phyloP scores from a whole-genome alignment of 2,888 invertebrate species.

The Baccha elongata region DNA sequence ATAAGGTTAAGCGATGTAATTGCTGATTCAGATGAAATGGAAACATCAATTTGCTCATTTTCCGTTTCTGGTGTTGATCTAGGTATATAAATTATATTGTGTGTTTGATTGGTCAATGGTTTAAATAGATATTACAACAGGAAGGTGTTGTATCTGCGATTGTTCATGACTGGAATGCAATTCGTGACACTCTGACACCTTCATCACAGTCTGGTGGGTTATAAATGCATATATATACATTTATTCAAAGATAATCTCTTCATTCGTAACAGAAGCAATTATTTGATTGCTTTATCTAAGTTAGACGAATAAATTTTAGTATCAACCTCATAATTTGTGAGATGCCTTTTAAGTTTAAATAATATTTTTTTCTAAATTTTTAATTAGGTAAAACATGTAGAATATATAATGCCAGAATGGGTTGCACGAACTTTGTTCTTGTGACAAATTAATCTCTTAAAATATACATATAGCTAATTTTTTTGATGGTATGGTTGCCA shows the following conservation, averaged over 20 bases:
- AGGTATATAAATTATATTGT: not conserved
- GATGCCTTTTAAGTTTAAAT: not conserved
- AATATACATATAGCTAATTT: too few relatives aligned
- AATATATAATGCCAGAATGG: too few relatives aligned
- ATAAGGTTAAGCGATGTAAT: slow-evolving; percentile 50
- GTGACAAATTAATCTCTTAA: too few relatives aligned
- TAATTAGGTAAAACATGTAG: too few relatives aligned
- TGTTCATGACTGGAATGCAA: slow-evolving; percentile 18
- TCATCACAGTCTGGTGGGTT: not conserved
- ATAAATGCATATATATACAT: not conserved
- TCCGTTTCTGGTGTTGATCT: slow-evolving; percentile 18
- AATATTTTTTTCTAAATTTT: too few relatives aligned
- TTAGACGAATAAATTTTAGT: not conserved
- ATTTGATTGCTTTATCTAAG: slow-evolving; percentile 8
- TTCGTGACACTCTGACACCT: slow-evolving; percentile 18
- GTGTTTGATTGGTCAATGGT: slow-evolving; percentile 15
- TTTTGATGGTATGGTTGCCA: too few relatives aligned
- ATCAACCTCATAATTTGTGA: slow-evolving; percentile 4
- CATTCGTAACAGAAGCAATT: slow-evolving; percentile 12
- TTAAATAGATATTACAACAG: not conserved
- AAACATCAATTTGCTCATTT: slow-evolving; percentile 69
- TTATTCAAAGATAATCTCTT: not conserved
- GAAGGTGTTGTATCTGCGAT: slow-evolving; percentile 1
- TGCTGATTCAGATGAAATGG: slow-evolving; percentile 65
- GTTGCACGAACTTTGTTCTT: too few relatives aligned